These are phyloP conservation scores for Stylophora pistillata DNA, from an alignment of 64 coral and sea anemone species.

Conservation along the genomic window DNA sequence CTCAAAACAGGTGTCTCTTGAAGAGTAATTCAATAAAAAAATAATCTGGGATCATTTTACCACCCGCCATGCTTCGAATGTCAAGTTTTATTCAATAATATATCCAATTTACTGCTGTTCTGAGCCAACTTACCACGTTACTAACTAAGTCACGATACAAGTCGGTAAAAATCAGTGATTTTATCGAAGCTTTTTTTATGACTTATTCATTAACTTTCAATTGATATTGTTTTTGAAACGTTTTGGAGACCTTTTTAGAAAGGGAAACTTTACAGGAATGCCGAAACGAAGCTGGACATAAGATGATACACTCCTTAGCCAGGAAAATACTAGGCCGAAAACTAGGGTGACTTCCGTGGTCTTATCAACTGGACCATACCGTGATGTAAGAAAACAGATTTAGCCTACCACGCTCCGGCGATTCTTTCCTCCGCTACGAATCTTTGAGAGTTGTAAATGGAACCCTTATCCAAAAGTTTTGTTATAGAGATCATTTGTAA, in stretches of 20 bases:
- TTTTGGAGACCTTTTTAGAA: background rate
- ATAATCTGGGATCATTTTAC: constrained; percentile 19
- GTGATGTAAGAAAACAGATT: too few relatives aligned
- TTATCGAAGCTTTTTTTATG: background rate
- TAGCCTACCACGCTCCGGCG: too few relatives aligned
- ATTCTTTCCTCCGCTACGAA: too few relatives aligned
- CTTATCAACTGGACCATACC: too few relatives aligned
- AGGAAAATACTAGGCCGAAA: too few relatives aligned
- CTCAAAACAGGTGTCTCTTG: constrained; percentile 23
- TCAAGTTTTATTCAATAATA: constrained; percentile 28
- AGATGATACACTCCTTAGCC: background rate
- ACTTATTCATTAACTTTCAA: background rate
- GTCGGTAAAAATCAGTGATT: background rate
- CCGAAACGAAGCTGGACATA: background rate
- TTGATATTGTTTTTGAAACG: background rate
- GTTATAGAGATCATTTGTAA: too few relatives aligned
- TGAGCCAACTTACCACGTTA: background rate
- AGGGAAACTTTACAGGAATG: background rate
- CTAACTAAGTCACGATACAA: background rate
- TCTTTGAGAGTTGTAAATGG: too few relatives aligned
- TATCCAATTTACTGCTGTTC: constrained; percentile 9
- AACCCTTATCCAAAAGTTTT: too few relatives aligned
- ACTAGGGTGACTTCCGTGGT: too few relatives aligned
- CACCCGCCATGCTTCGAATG: constrained; percentile 15
- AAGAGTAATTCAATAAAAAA: constrained; percentile 38